Percentiles rank a stretch among this genome's conserved stretches.
Conservation (phyloP, 2,888 invertebrate genomes). For the Nysson spinosus region DNA sequence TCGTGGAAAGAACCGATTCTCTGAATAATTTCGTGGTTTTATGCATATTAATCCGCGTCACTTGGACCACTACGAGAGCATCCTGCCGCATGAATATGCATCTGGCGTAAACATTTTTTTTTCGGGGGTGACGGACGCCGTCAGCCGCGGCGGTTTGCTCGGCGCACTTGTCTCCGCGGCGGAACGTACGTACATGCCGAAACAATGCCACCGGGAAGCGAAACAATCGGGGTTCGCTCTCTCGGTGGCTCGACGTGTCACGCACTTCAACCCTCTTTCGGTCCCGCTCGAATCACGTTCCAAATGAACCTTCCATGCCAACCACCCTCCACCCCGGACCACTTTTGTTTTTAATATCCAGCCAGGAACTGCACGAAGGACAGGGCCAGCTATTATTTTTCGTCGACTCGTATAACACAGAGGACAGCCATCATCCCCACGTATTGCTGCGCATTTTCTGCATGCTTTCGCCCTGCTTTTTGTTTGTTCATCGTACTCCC, state of each 20-base stretch:
- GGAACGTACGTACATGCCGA: conserved; percentile 30
- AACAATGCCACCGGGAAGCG: conserved; percentile 49
- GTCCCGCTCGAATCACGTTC: conserved; percentile 30
- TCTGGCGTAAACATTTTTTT: conserved; percentile 63
- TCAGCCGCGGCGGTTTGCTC: conserved; percentile 29
- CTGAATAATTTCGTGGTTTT: conserved; percentile 61
- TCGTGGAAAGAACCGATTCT: conserved; percentile 20
- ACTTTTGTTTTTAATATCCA: conserved; percentile 56
- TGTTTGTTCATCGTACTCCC: too few species aligned
- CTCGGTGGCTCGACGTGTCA: conserved; percentile 23
- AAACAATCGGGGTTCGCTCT: conserved; percentile 39
- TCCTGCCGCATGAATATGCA: conserved; percentile 68
- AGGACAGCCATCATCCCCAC: conserved; percentile 11
- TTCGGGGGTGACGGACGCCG: conserved; percentile 24
- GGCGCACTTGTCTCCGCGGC: conserved; percentile 25
- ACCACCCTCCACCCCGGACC: conserved; percentile 12
- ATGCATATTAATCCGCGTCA: conserved; percentile 73
- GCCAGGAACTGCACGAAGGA: conserved; percentile 32
- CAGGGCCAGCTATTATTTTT: conserved; percentile 18
- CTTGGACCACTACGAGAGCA: conserved; percentile 50
- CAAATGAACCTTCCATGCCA: conserved; percentile 48
- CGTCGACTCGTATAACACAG: neutral
- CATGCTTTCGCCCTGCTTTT: too few species aligned
- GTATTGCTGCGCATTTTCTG: too few species aligned
- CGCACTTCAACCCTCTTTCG: conserved; percentile 41